These are phyloP conservation scores for Xylota segnis DNA, from an alignment of 2,888 invertebrate species.

Conservation along the genomic window DNA sequence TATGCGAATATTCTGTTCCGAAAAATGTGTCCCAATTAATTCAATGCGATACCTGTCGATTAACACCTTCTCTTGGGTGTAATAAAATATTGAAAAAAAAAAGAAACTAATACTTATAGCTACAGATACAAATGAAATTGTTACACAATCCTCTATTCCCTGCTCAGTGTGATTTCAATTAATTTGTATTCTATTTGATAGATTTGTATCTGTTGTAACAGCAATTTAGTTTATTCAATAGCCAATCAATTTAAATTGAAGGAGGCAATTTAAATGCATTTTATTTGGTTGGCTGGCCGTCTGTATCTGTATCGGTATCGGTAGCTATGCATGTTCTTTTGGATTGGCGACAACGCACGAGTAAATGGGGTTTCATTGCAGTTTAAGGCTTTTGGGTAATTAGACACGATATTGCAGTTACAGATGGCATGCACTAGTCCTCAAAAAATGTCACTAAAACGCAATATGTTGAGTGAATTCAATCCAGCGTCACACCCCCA, in stretches of 20 bases:
- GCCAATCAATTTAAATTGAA: constrained; percentile 71
- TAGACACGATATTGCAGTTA: neutral
- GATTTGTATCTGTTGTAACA: constrained; percentile 64
- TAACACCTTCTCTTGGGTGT: constrained; percentile 21
- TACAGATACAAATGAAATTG: neutral
- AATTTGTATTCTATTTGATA: constrained; percentile 53
- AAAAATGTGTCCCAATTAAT: constrained; percentile 42
- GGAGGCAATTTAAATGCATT: constrained; percentile 55
- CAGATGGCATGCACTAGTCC: neutral
- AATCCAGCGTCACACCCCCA: neutral
- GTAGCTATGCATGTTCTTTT: constrained; percentile 5
- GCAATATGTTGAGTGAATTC: neutral
- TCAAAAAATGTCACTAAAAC: no score
- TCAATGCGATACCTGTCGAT: constrained; percentile 26
- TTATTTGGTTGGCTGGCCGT: constrained; percentile 19
- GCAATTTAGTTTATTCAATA: constrained; percentile 64
- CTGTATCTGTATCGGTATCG: neutral
- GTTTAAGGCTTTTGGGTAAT: constrained; percentile 5
- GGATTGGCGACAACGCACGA: constrained; percentile 19
- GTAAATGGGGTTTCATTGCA: constrained; percentile 15
- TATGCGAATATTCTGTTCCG: neutral
- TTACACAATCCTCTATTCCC: constrained; percentile 20
- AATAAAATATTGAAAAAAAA: constrained; percentile 15
- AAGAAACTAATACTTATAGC: neutral
- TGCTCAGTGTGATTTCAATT: constrained; percentile 48